These are phyloP conservation scores for Xiphorhynchus erythropygius DNA, from an alignment of 2,797 vertebrate species.

Conservation along the genomic window DNA sequence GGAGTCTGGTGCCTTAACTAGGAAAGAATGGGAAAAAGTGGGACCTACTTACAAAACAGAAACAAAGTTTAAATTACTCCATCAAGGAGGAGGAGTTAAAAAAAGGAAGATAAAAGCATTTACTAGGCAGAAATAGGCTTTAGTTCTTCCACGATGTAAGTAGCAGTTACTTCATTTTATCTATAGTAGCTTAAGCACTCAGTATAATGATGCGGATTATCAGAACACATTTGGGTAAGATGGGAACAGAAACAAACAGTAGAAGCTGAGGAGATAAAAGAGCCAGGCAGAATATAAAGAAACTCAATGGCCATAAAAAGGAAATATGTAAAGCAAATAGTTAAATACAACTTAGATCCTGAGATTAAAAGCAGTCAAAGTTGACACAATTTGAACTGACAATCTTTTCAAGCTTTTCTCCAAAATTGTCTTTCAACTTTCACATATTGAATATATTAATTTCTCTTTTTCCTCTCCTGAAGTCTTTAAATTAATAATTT, in stretches of 20 bases:
- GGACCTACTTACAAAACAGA: background rate
- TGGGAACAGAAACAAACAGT: background rate
- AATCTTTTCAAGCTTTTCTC: background rate
- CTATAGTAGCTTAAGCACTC: background rate
- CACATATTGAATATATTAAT: background rate
- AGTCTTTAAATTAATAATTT: background rate
- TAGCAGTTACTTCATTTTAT: background rate
- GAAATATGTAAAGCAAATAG: background rate
- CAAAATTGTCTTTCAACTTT: background rate
- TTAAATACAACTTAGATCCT: background rate
- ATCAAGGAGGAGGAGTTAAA: background rate
- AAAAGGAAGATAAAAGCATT: background rate
- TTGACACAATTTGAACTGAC: background rate
- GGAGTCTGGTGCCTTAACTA: background rate
- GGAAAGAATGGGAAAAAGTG: rapidly evolving
- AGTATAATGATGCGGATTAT: background rate
- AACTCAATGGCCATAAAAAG: background rate
- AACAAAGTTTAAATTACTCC: background rate
- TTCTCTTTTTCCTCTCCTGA: background rate
- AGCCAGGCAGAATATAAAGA: background rate
- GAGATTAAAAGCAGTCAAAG: background rate
- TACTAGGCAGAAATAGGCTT: background rate
- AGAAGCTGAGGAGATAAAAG: background rate
- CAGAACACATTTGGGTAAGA: background rate
- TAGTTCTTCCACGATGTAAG: background rate